Base-by-base conservation (phyloP, 2,888 invertebrate species). In the Myopa tessellatipennis region DNA sequence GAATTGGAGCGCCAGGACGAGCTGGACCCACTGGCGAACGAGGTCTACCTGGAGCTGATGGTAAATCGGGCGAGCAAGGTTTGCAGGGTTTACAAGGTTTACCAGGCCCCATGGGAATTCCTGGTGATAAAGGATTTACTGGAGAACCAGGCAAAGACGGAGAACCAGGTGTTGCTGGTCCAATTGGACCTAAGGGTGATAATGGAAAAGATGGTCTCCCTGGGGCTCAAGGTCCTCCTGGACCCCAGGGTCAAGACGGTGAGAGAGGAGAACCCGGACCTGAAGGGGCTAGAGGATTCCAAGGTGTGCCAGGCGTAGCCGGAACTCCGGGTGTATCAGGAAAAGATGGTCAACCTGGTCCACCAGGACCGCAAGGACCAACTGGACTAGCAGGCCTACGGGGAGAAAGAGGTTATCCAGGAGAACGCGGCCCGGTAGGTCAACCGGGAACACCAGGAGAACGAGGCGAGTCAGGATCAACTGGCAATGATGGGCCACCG, bases 111-210 rank as follows among this genome's bases (percentile, higher is more conserved):
- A 91, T 92, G 74, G 96, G 96, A 18, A 90, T 92, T 1, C 91
- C 92, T 55, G 97, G 97, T 26, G 86, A 85, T 69, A 87, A 86
- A 77, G 87, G 87, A 93, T 76, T 94, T 93, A 52, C 92, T 85
- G 96, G 95, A 58, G 94, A 95, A 83, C 90, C 93, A n/a, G 95
- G 95, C 12, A 93, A 94, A 86, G 93, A 95, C 85, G 96, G 96
- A 16, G 87, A 87, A 74, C 81, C 92, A 26, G 96, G 96, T 10
- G 91, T 91, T 61, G 91, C 92, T n/a, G 96, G 96, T 14, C 90
- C 92, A 0, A 90, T 92, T 55, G 97, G 97, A 12, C 94, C 94
- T 7, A 92, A 94, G 86, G 96, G 95, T 58, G 94, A 95, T 84
- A 91, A 93, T 58, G 95, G 95, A 4, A 93, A 94, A 86, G 93